phyloP scores from a whole-genome alignment of 2,888 invertebrate genomes.

The Drosophila niveifrons region DNA sequence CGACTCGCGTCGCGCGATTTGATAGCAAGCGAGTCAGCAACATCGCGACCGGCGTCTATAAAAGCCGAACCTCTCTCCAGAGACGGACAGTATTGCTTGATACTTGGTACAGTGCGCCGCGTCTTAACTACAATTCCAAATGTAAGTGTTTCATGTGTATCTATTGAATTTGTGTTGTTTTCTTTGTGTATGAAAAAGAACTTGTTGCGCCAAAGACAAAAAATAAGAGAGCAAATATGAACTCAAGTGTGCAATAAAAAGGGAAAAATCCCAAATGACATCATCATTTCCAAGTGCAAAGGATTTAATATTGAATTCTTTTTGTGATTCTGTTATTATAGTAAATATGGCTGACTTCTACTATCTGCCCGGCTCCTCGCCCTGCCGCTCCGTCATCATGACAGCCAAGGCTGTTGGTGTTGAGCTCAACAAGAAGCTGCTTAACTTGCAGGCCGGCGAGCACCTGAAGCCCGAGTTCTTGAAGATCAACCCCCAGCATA shows the following conservation, averaged over 20 bases:
- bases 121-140: conserved; percentile 38
- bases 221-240: not conserved
- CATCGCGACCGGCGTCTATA: conserved; percentile 47
- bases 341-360: conserved; percentile 87
- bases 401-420: conserved; percentile 89
- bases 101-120: conserved; percentile 67
- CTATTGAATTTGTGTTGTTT: conserved; percentile 4
- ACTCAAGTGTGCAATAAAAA: conserved; percentile 21
- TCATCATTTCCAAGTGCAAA: conserved; percentile 26
- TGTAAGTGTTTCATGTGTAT: conserved; percentile 60
- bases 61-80: conserved; percentile 52
- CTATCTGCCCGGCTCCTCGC: conserved; percentile 88
- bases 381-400: conserved; percentile 89
- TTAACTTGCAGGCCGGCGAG: conserved; percentile 88
- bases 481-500: conserved; percentile 93
- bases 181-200: conserved; percentile 14
- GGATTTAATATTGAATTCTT: conserved; percentile 41
- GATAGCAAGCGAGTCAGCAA: conserved; percentile 1
- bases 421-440: conserved; percentile 88
- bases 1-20: conserved; percentile 4
- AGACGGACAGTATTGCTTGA: conserved; percentile 58
- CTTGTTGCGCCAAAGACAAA: conserved; percentile 9
- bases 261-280: conserved; percentile 23
- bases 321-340: conserved; percentile 37
- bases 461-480: conserved; percentile 90